Conservation (phyloP, 2,888 invertebrate species). For the Odontothrips loti region DNA sequence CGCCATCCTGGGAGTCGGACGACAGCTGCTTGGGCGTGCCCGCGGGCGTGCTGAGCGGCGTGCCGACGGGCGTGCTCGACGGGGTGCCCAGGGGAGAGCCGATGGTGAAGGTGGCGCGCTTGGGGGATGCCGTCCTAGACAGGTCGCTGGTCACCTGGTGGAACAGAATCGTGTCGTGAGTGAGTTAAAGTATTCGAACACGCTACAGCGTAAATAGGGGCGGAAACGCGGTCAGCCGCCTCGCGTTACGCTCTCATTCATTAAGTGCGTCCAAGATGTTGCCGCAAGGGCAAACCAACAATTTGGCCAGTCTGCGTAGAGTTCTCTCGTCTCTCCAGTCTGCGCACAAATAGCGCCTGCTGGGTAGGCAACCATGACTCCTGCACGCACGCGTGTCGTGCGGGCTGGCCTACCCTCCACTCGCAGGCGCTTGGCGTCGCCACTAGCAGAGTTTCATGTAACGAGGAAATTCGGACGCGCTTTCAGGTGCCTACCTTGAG, state of each 20-base stretch:
- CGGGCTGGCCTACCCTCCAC: too few relatives aligned
- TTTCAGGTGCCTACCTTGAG: background rate
- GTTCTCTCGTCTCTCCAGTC: too few relatives aligned
- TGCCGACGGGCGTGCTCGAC: background rate
- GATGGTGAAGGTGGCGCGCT: constrained; percentile 18
- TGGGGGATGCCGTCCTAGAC: background rate
- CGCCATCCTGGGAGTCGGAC: constrained; percentile 3
- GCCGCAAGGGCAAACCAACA: too few relatives aligned
- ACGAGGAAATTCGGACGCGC: background rate
- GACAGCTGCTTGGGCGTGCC: constrained; percentile 15
- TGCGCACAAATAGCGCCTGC: too few relatives aligned
- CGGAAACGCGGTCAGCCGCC: too few relatives aligned
- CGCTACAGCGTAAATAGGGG: too few relatives aligned
- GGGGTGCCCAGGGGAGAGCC: background rate
- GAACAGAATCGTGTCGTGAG: background rate
- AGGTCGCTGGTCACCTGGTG: constrained; percentile 6
- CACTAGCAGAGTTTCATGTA: background rate
- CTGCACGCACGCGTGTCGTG: too few relatives aligned
- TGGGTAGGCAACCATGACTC: too few relatives aligned
- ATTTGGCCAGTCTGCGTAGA: too few relatives aligned
- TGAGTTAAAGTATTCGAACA: background rate
- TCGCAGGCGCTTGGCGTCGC: too few relatives aligned
- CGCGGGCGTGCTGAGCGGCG: background rate
- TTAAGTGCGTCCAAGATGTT: too few relatives aligned
- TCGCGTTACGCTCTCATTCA: too few relatives aligned